Evolutionary conservation across 1,140 invertebrate species (phyloP).

Genomic region (Aphis craccivora): DNA sequence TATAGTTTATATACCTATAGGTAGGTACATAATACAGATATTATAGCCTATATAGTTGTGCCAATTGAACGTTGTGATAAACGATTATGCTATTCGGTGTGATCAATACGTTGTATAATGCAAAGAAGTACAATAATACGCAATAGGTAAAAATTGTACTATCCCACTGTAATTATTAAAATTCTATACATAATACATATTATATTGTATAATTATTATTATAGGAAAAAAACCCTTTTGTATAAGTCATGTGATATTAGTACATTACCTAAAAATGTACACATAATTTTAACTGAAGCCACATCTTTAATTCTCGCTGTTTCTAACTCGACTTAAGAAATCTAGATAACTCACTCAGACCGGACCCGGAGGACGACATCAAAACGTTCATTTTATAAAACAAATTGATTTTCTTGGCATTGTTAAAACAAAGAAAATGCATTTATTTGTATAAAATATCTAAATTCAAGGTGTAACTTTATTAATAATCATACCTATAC

Average conservation of each 20-base stretch:
- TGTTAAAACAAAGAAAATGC: background rate
- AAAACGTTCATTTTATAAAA: background rate
- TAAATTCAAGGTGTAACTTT: background rate
- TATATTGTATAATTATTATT: too few relatives aligned
- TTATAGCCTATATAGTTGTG: background rate
- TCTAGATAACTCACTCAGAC: background rate
- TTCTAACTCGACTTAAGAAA: background rate
- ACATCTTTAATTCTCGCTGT: background rate
- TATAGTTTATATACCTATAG: background rate
- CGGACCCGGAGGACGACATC: background rate
- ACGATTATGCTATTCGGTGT: background rate
- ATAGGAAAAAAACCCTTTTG: too few relatives aligned
- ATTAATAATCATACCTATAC: background rate
- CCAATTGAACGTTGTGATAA: background rate
- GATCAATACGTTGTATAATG: background rate
- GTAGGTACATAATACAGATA: too few relatives aligned
- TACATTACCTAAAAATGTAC: background rate
- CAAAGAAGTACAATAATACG: background rate
- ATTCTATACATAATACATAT: background rate
- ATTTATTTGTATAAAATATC: background rate
- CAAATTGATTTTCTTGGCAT: background rate
- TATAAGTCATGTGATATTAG: too few relatives aligned
- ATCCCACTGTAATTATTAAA: background rate
- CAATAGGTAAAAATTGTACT: background rate
- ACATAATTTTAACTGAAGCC: background rate